Evolutionary conservation across 2,888 invertebrate genomes (phyloP).

Genomic region (Crematogaster levior): DNA sequence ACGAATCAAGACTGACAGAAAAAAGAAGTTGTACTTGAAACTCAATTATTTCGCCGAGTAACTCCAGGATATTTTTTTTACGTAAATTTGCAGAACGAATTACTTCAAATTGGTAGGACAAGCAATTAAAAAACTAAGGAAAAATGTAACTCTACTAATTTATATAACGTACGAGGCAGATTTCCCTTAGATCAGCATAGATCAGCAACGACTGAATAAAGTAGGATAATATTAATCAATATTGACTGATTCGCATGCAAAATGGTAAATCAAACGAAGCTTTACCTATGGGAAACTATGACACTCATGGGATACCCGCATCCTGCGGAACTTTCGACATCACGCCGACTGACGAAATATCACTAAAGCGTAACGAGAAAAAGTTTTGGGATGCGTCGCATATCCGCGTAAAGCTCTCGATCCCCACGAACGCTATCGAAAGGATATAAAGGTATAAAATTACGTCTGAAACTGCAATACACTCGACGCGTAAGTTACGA

Average conservation of each 20-base stretch:
- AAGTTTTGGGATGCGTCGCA: conserved; percentile 38
- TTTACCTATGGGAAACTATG: conserved; percentile 41
- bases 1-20: background rate
- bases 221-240: conserved; percentile 27
- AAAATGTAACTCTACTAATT: background rate
- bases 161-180: background rate
- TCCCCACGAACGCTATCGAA: conserved; percentile 16
- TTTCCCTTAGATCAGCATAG: background rate
- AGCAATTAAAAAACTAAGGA: background rate
- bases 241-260: conserved; percentile 22
- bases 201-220: background rate
- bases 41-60: conserved; percentile 12
- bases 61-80: background rate
- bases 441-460: conserved; percentile 36
- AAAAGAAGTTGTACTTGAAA: background rate
- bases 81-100: conserved; percentile 7
- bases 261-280: conserved; percentile 30
- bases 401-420: background rate
- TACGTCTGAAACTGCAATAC: conserved; percentile 12
- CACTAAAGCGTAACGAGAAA: conserved; percentile 50
- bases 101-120: background rate
- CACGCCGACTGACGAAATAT: conserved; percentile 46
- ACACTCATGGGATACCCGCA: conserved; percentile 33
- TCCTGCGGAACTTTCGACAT: conserved; percentile 42
- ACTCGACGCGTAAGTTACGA: conserved; percentile 21